Conservation (phyloP, 2,888 invertebrate genomes). For the Chaitophorus viminalis region DNA sequence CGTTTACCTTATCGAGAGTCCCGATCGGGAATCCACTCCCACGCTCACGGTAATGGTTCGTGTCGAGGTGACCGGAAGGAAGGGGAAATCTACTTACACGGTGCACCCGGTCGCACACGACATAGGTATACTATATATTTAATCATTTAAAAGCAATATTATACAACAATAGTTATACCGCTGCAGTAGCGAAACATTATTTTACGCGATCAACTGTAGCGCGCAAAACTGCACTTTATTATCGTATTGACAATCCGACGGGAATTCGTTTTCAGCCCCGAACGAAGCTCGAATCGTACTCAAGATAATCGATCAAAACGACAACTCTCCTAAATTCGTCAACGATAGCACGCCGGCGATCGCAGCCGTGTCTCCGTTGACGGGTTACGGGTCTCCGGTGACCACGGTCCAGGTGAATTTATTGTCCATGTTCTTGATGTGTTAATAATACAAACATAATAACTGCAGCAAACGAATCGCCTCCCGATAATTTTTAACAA, state of each 20-base stretch:
- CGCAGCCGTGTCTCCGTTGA: constrained; percentile 83
- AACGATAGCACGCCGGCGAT: constrained; percentile 81
- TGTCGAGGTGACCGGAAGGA: constrained; percentile 72
- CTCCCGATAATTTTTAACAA: too few species aligned
- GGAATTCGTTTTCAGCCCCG: constrained; percentile 66
- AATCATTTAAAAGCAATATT: too few species aligned
- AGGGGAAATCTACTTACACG: constrained; percentile 78
- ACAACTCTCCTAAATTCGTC: constrained; percentile 82
- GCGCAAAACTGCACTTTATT: too few species aligned
- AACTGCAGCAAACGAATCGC: too few species aligned
- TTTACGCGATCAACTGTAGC: too few species aligned
- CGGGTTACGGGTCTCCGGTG: constrained; percentile 84
- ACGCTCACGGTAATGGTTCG: constrained; percentile 73
- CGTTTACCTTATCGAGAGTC: constrained; percentile 77
- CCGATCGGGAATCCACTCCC: constrained; percentile 79
- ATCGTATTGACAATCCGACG: background rate
- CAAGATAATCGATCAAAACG: constrained; percentile 82
- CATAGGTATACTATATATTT: constrained; percentile 74
- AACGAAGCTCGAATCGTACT: constrained; percentile 85
- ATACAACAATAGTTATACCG: too few species aligned
- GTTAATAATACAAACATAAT: too few species aligned
- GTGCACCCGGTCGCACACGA: constrained; percentile 82
- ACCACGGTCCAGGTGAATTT: constrained; percentile 76
- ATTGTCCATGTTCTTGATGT: too few species aligned
- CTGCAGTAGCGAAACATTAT: too few species aligned